Percentiles rank a stretch among this genome's conserved stretches.
These are phyloP conservation scores for Thymelicus sylvestris DNA, from an alignment of 2,888 invertebrate species.

Conservation along the genomic window DNA sequence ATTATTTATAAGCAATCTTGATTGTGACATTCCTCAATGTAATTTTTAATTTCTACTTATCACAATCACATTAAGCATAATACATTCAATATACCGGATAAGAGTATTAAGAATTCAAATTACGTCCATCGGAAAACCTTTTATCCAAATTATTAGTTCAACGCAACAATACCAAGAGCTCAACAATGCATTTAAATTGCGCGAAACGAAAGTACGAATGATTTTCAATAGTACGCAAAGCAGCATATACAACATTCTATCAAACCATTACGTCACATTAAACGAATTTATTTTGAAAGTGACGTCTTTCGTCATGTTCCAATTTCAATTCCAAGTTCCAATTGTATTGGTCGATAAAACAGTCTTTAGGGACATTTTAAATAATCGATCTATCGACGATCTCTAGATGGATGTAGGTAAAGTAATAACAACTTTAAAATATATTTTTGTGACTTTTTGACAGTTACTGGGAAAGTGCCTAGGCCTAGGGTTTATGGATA, in stretches of 20 bases:
- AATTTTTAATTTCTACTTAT: no score
- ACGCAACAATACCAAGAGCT: not conserved
- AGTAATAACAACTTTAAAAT: no score
- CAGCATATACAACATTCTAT: not conserved
- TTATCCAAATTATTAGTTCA: constrained; percentile 10
- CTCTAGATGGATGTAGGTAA: no score
- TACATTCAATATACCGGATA: no score
- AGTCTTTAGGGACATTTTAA: not conserved
- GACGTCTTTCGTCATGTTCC: constrained; percentile 17
- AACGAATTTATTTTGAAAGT: constrained; percentile 25
- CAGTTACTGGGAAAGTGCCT: no score
- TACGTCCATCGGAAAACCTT: constrained; percentile 11
- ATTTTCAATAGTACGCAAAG: not conserved
- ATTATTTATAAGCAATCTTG: no score
- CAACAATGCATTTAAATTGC: constrained; percentile 8
- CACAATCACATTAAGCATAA: no score
- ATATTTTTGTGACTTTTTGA: no score
- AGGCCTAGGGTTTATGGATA: no score
- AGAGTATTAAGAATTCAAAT: not conserved
- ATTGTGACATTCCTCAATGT: no score
- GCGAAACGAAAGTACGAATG: constrained; percentile 6
- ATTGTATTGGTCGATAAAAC: constrained; percentile 31
- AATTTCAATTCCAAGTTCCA: no score
- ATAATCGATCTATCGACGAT: no score
- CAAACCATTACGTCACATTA: constrained; percentile 13